These are phyloP conservation scores for Plecotus auritus DNA, from an alignment of 2,113 vertebrate genomes.

Conservation along the genomic window DNA sequence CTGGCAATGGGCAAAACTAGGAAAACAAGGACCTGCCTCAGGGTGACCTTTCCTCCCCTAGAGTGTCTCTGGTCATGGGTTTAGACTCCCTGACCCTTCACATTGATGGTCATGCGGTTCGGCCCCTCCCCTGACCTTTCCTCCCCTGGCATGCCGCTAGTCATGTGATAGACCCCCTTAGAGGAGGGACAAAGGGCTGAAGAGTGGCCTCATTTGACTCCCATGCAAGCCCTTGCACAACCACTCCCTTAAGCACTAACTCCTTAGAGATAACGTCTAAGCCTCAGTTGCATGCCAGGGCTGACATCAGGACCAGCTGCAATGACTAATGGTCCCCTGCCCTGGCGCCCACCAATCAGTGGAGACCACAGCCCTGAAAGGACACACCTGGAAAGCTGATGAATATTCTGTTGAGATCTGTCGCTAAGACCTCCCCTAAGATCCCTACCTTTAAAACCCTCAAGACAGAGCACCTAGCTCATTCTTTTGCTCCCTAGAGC, in stretches of 20 bases:
- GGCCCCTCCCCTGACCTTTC: not conserved
- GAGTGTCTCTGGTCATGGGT: not conserved
- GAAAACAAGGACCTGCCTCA: not conserved
- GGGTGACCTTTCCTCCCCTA: not conserved
- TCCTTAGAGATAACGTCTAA: not conserved
- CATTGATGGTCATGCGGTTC: too few relatives aligned
- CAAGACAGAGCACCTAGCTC: not conserved
- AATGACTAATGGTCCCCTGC: not conserved
- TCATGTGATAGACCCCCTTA: not conserved
- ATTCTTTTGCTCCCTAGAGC: not conserved
- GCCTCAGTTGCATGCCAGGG: not conserved
- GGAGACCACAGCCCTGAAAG: not conserved
- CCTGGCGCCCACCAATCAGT: not conserved
- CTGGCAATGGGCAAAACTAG: not conserved
- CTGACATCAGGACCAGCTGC: not conserved
- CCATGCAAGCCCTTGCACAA: not conserved
- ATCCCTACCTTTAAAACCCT: not conserved
- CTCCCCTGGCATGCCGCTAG: not conserved
- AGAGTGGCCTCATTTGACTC: not conserved
- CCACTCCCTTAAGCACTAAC: not conserved
- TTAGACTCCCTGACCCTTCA: too few relatives aligned
- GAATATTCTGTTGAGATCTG: not conserved
- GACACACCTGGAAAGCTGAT: not conserved
- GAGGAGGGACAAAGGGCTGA: not conserved
- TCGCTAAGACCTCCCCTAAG: not conserved